Conservation (phyloP, 2,113 vertebrate species). For the Bufo bufo region DNA sequence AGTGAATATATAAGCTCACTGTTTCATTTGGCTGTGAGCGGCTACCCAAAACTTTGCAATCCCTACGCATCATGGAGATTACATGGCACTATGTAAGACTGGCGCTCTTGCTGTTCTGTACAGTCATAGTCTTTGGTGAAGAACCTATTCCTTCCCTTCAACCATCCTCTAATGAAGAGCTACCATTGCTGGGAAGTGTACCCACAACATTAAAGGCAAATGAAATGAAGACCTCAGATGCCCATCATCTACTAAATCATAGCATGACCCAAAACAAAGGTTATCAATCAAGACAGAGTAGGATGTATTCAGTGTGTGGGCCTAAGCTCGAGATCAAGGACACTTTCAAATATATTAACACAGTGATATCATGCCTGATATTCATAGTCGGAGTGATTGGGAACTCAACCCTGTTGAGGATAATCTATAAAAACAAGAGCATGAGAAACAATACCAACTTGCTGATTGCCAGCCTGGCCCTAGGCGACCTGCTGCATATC, state of each 20-base stretch:
- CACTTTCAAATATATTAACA: conserved; percentile 88
- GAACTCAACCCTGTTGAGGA: conserved; percentile 82
- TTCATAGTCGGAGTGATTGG: conserved; percentile 88
- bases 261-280: conserved; percentile 41
- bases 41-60: not conserved
- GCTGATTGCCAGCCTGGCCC: conserved; percentile 87
- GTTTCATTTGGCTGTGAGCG: not conserved
- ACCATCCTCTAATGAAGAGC: conserved; percentile 25
- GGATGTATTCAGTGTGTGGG: conserved; percentile 73
- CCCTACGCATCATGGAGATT: conserved; percentile 25
- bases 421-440: conserved; percentile 89
- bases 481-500: conserved; percentile 89
- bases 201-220: conserved; percentile 25
- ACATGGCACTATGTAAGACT: not conserved
- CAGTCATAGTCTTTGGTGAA: conserved; percentile 13
- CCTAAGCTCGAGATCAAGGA: conserved; percentile 74
- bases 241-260: conserved; percentile 51
- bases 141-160: not conserved
- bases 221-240: conserved; percentile 48
- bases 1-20: not conserved
- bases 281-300: conserved; percentile 58
- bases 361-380: conserved; percentile 81
- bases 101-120: not conserved
- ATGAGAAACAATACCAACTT: conserved; percentile 90
- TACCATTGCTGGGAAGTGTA: not conserved